Evolutionary conservation across 2,113 vertebrate genomes (phyloP).

Genomic region (Fukomys damarensis): DNA sequence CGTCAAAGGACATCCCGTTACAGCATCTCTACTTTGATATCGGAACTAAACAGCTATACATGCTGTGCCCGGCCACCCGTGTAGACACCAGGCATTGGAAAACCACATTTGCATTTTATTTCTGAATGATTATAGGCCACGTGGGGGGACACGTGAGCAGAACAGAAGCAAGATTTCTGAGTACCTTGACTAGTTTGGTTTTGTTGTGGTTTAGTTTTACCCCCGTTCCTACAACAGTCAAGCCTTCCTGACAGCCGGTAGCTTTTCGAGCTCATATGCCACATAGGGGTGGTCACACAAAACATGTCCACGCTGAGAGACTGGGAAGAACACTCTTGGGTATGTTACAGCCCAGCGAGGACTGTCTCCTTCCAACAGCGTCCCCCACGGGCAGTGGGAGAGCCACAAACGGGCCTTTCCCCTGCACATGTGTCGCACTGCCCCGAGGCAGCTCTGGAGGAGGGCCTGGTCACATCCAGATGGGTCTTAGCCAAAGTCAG

Average conservation of each 20-base stretch:
- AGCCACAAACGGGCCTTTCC: background rate
- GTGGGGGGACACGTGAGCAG: background rate
- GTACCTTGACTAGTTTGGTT: background rate
- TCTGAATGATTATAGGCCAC: background rate
- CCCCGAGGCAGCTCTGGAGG: slow-evolving; percentile 20
- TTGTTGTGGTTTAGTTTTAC: background rate
- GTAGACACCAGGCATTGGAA: background rate
- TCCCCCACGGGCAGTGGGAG: background rate
- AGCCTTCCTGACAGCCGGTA: background rate
- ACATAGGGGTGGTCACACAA: background rate
- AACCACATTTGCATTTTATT: background rate
- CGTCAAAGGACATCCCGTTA: background rate
- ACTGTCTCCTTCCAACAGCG: slow-evolving; percentile 17
- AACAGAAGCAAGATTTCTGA: background rate
- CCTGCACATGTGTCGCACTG: background rate
- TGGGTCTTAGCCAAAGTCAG: slow-evolving; percentile 63
- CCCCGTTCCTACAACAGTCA: background rate
- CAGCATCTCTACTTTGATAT: background rate
- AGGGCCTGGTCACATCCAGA: slow-evolving; percentile 10
- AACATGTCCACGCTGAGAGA: background rate
- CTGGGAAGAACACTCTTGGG: background rate
- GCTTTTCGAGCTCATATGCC: background rate
- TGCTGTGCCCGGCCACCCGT: background rate
- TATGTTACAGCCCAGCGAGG: background rate
- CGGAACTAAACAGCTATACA: background rate